Conservation (phyloP, 2,888 invertebrate genomes). For the Coenonympha glycerion region DNA sequence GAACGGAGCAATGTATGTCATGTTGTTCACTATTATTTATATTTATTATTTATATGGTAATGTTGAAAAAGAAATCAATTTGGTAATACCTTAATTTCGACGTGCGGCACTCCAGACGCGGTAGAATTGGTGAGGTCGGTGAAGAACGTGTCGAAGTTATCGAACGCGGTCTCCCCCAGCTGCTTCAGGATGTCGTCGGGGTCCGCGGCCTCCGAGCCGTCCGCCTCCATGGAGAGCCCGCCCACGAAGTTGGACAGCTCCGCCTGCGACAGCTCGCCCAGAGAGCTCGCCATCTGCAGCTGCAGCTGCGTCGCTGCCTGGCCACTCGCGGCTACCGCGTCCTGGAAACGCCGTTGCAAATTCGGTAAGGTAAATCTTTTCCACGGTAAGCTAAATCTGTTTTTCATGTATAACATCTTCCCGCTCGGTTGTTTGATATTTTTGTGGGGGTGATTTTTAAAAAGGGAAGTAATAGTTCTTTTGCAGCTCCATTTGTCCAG, state of each 20-base stretch:
- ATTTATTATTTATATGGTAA: too few relatives aligned
- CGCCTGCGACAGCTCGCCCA: conserved; percentile 83
- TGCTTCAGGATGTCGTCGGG: conserved; percentile 89
- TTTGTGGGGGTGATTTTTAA: too few relatives aligned
- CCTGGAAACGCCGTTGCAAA: conserved; percentile 57
- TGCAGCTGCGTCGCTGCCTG: conserved; percentile 72
- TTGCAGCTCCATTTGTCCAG: too few relatives aligned
- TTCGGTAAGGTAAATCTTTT: too few relatives aligned
- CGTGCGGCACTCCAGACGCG: conserved; percentile 76
- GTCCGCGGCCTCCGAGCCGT: conserved; percentile 69
- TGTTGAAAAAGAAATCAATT: neutral
- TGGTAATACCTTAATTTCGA: conserved; percentile 81
- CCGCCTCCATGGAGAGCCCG: conserved; percentile 71
- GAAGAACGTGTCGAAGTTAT: conserved; percentile 87
- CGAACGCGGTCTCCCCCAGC: conserved; percentile 88
- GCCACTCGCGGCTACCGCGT: conserved; percentile 77
- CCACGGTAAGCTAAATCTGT: too few relatives aligned
- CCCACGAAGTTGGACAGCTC: conserved; percentile 82
- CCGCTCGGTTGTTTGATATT: too few relatives aligned
- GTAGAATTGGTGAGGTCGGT: conserved; percentile 82
- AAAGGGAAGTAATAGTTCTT: too few relatives aligned
- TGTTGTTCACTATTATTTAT: too few relatives aligned
- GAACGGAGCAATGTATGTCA: too few relatives aligned
- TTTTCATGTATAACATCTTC: too few relatives aligned
- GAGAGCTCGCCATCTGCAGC: conserved; percentile 65